A percentile compares a stretch with the other conserved stretches of the same genome.
Conservation (phyloP, 2,113 vertebrate species). For the Aix galericulata region DNA sequence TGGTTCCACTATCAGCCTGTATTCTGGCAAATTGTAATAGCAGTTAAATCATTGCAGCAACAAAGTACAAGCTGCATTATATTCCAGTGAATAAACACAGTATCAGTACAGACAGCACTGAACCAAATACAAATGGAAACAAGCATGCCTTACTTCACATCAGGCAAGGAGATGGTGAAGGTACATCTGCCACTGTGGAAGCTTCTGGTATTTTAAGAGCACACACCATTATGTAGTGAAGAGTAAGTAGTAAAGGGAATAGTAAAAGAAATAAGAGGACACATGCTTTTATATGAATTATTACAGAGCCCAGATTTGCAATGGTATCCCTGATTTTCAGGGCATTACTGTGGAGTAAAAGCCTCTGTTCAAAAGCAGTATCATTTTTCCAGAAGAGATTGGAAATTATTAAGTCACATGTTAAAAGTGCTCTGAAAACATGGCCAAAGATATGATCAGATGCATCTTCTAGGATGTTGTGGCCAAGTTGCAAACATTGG, state of each 20-base stretch:
- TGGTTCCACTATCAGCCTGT: neutral
- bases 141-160: neutral
- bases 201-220: neutral
- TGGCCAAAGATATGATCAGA: neutral
- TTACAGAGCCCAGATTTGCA: neutral
- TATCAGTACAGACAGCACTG: neutral
- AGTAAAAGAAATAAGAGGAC: neutral
- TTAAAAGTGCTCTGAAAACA: neutral
- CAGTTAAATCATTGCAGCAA: neutral
- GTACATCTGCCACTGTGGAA: neutral
- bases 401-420: neutral
- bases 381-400: neutral
- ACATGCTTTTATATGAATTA: neutral
- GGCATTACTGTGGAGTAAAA: neutral
- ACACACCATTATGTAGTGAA: neutral
- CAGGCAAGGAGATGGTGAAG: neutral
- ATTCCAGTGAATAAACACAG: neutral
- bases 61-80: neutral
- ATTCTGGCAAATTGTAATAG: neutral
- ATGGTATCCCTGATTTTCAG: neutral
- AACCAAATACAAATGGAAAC: neutral
- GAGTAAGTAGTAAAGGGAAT: neutral
- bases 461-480: neutral
- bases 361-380: neutral
- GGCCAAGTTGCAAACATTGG: neutral